Conservation (phyloP, 2,888 invertebrate species). For the Thelaira solivaga region DNA sequence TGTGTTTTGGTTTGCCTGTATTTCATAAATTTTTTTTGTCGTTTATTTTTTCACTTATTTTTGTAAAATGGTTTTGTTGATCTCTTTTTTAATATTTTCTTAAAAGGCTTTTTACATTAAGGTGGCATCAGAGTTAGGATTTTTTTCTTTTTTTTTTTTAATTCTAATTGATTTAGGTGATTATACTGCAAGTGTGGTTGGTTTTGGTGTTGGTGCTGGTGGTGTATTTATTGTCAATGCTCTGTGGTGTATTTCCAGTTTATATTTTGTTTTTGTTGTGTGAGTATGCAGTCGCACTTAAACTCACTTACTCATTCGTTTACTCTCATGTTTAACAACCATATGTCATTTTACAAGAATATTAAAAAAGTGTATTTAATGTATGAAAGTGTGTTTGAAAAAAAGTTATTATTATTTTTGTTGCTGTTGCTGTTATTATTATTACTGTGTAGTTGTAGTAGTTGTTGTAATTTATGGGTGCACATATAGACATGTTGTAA, state of each 20-base stretch:
- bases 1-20: too few relatives aligned
- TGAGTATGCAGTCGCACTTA: conserved; percentile 5
- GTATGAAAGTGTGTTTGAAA: too few relatives aligned
- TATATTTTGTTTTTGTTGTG: neutral
- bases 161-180: conserved; percentile 41
- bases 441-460: too few relatives aligned
- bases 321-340: conserved; percentile 46
- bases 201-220: neutral
- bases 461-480: conserved; percentile 33
- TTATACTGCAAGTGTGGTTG: too few relatives aligned
- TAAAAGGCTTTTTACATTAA: neutral
- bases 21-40: too few relatives aligned
- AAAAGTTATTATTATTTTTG: neutral
- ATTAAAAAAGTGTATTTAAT: neutral
- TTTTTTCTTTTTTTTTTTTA: neutral
- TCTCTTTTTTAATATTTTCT: conserved; percentile 1
- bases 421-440: neutral
- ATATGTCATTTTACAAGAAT: conserved; percentile 50
- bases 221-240: conserved; percentile 23
- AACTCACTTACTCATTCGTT: too few relatives aligned
- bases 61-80: neutral
- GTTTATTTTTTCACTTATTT: neutral
- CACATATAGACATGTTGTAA: neutral
- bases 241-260: conserved; percentile 34
- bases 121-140: neutral